Conservation (phyloP, 2,113 vertebrate genomes). For the Tragelaphus imberbis region DNA sequence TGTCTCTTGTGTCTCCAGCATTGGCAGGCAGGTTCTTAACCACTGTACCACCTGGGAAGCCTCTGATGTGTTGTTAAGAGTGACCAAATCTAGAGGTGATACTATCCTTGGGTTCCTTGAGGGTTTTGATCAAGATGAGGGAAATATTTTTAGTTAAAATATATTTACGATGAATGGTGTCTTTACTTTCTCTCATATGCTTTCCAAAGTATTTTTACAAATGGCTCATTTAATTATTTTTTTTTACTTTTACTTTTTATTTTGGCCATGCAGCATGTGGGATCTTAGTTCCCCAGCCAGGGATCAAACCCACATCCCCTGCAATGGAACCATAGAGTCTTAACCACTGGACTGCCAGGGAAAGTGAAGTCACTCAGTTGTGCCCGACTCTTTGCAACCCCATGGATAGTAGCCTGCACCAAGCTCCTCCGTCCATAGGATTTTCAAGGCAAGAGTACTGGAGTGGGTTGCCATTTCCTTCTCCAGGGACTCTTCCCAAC, state of each 20-base stretch:
- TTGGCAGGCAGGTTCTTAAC: background rate
- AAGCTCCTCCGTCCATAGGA: no score
- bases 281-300: background rate
- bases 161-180: background rate
- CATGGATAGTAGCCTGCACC: no score
- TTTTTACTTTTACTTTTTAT: background rate
- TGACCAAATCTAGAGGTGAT: background rate
- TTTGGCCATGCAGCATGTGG: background rate
- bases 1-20: background rate
- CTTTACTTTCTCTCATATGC: background rate
- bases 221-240: background rate
- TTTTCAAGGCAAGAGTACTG: no score
- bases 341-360: background rate
- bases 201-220: background rate
- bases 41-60: background rate
- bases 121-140: background rate
- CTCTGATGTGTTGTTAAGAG: background rate
- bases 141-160: background rate
- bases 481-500: no score
- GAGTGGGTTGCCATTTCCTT: no score
- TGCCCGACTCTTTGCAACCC: no score
- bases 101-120: background rate
- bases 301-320: background rate
- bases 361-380: background rate
- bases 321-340: background rate